Base-by-base conservation (phyloP, 2,113 vertebrate genomes). In the Thunnus thynnus region DNA sequence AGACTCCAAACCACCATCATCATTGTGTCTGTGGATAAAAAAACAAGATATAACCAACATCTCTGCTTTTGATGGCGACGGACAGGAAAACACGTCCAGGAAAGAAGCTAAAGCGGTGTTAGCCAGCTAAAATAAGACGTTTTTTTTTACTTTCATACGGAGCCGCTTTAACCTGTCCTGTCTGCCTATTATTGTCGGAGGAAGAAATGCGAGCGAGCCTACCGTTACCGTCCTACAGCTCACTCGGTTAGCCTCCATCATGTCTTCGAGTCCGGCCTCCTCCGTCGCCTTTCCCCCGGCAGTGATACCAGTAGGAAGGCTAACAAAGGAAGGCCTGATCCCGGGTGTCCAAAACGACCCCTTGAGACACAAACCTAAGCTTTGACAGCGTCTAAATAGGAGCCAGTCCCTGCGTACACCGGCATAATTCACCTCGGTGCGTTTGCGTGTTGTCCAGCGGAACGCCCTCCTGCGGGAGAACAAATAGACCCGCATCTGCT, bases 401-500 rank as follows among this genome's bases (percentile, higher is more conserved):
- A 44, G 17, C 17, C 68, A 5, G 63, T 4, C 30, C 65, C 55
- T 44, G 13, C 17, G 27, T 8, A 57, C 79, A 4, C 79, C 72
- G 83, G 62, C 68, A 75, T 63, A 51, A 72, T 56, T 57, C 27
- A 51, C 10, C 73, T 30, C 80, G 56, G 30, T 73, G 72, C 57
- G 8, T 71, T 6, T 16, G 61, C 20, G 1, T 80, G 56, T 65
- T 30, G 22, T 27, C 30, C 58, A 55, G 87, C 57, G 84, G 85
- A 91, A 92, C 93, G 91, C 93, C 92, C 92, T 91, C 91, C 80
- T 84, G 58, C 78, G 76, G 70, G 61, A 76, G 54, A 88, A 87
- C 92, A 85, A 90, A 88, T 78, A 83, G 70, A 85, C 58, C 84
- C 67, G 81, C 88, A 84, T 86, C 88, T 90, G 85, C 85, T 76